These are phyloP conservation scores for Liopterus haemorrhoidalis DNA, from an alignment of 2,888 invertebrate genomes.

Conservation along the genomic window DNA sequence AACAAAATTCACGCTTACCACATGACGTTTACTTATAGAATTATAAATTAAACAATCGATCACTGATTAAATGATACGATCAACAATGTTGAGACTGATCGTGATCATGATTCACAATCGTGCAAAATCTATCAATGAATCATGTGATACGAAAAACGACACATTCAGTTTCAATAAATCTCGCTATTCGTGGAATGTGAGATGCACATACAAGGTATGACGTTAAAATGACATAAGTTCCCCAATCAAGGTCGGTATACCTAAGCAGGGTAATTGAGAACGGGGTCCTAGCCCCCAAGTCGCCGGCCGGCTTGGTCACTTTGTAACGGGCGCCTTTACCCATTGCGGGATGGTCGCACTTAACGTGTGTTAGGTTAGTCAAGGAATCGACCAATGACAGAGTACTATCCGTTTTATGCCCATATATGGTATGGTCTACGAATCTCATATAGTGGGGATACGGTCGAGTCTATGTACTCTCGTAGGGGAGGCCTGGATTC, in stretches of 20 bases:
- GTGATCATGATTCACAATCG: no score
- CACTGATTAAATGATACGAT: no score
- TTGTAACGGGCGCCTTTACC: conserved; percentile 28
- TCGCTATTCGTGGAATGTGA: no score
- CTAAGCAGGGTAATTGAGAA: conserved; percentile 15
- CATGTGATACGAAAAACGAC: no score
- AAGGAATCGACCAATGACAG: conserved; percentile 57
- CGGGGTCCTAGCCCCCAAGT: conserved; percentile 23
- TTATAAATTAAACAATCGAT: no score
- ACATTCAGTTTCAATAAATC: no score
- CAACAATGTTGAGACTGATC: no score
- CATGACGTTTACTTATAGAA: no score
- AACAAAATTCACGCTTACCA: conserved; percentile 13
- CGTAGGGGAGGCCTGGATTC: conserved; percentile 37
- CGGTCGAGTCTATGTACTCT: conserved; percentile 43
- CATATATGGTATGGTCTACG: conserved; percentile 74
- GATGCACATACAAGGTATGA: no score
- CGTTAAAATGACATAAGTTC: no score
- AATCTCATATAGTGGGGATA: conserved; percentile 50
- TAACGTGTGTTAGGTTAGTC: conserved; percentile 29
- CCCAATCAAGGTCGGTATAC: conserved; percentile 18
- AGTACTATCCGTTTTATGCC: conserved; percentile 65
- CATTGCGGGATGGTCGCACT: conserved; percentile 28
- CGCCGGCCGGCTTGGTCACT: conserved; percentile 24
- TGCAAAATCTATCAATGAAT: no score